Evolutionary conservation across 2,888 invertebrate species (phyloP).

Genomic region (Caenorhabditis angaria): DNA sequence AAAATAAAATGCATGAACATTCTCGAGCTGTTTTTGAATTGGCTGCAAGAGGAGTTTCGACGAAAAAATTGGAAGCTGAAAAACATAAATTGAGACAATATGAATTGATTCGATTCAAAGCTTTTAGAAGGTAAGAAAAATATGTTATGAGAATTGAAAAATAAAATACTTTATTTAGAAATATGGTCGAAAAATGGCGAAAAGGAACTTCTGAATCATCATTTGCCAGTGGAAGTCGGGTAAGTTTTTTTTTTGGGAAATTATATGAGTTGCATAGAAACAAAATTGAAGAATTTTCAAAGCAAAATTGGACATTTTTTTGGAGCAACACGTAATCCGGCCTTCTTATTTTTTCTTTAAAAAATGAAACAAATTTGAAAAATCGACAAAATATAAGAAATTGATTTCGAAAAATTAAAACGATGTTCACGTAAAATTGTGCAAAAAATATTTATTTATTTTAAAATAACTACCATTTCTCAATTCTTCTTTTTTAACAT

Average conservation of each 20-base stretch:
- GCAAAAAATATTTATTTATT: too few species aligned
- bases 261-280: too few species aligned
- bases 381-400: too few species aligned
- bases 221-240: neutral
- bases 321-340: too few species aligned
- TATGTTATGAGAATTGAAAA: too few species aligned
- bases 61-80: conserved; percentile 89
- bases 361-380: too few species aligned
- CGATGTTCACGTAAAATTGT: too few species aligned
- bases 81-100: conserved; percentile 89
- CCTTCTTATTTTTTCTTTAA: too few species aligned
- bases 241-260: too few species aligned
- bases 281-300: too few species aligned
- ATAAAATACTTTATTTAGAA: conserved; percentile 13
- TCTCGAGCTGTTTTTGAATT: conserved; percentile 93
- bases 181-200: conserved; percentile 37
- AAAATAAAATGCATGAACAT: conserved; percentile 86
- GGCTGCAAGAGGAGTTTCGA: conserved; percentile 83
- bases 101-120: conserved; percentile 86
- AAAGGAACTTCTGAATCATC: conserved; percentile 9
- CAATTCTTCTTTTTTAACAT: neutral
- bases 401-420: too few species aligned
- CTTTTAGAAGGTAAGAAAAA: conserved; percentile 52
- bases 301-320: too few species aligned
- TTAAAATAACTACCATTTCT: neutral